Base-by-base conservation (phyloP, 1,140 invertebrate species). In the Batillaria attramentaria region DNA sequence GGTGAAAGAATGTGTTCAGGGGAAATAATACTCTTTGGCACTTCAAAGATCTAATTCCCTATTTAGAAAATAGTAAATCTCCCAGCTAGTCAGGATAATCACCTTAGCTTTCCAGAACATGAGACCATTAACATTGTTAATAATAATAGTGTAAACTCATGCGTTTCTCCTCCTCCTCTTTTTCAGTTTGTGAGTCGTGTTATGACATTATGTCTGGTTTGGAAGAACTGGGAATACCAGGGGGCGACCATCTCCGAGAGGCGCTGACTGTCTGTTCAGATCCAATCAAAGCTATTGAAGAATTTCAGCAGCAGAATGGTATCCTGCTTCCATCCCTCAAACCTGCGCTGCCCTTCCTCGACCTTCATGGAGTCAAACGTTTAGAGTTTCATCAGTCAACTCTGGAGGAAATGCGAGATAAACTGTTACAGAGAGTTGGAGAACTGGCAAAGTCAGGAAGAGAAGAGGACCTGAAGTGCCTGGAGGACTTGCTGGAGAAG, bases 361-460 rank as follows among this genome's bases (percentile, higher is more conserved):
- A 99, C 91, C 92, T 99, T 6, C 97, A 99, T 91, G 97, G 96
- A 13, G 95, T 99, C 0, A 94, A 95, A 50, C 92, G 98, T 76
- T 90, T 98, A 13, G 97, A 99, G 91, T 99, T 99, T 91, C 97
- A 99, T 90, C 95, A 95, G 43, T 97, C 97, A 0, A 96, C 99
- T 5, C 93, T 99, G 83, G 98, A 99, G 92, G 97, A 98, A 91
- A 90, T 99, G 39, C 91, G 97, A 68, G 97, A 99, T 37, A 97
- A 96, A 89, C 91, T 99, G 0, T 94, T 97, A 41, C 92, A 79
- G 72, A 73, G 76, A 69, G 72, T 81, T 33, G 31, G 66, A 24
- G 80, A 81, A 39, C 68, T 81, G 50, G 72, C 80, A 3, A 41
- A 72, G 28, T 62, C 73, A 3, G 73, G 73, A 31, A 75, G 42